Evolutionary conservation across 2,797 vertebrate genomes (phyloP).

Genomic region (Acipenser oxyrinchus): DNA sequence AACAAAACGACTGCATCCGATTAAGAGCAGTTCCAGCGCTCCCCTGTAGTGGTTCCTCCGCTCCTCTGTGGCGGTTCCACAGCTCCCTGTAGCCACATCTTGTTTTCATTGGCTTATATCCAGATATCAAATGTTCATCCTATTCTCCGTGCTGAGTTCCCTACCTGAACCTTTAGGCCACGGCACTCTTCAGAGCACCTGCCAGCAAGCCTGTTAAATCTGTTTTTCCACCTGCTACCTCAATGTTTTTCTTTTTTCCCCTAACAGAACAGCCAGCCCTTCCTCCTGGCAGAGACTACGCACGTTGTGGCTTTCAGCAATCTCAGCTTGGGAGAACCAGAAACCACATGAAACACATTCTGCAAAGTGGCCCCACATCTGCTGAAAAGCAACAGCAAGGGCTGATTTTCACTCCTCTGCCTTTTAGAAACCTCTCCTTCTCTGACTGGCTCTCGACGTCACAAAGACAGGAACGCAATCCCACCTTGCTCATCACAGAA

Average conservation of each 20-base stretch:
- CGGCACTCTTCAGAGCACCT: slow-evolving; percentile 29
- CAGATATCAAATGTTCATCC: slow-evolving; percentile 10
- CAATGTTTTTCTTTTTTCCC: slow-evolving; percentile 21
- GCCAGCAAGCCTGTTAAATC: slow-evolving; percentile 41
- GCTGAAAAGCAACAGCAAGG: slow-evolving; percentile 28
- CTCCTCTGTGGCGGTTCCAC: too few relatives aligned
- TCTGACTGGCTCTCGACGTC: too few relatives aligned
- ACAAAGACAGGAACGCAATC: too few relatives aligned
- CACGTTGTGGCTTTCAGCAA: slow-evolving; percentile 32
- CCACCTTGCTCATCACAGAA: too few relatives aligned
- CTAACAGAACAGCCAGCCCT: slow-evolving; percentile 23
- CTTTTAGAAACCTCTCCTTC: slow-evolving; percentile 16
- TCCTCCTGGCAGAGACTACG: slow-evolving; percentile 24
- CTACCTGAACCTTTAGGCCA: slow-evolving; percentile 18
- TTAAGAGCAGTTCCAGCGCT: too few relatives aligned
- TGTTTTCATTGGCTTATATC: slow-evolving; percentile 12
- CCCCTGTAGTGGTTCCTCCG: too few relatives aligned
- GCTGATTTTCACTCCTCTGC: slow-evolving; percentile 14
- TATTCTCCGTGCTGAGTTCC: slow-evolving; percentile 16
- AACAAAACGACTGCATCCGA: too few relatives aligned
- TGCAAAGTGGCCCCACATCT: slow-evolving; percentile 26
- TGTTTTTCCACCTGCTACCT: slow-evolving; percentile 43
- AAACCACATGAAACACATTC: slow-evolving; percentile 34
- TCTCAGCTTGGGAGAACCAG: slow-evolving; percentile 38
- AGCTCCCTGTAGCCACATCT: slow-evolving; percentile 15